phyloP scores from a whole-genome alignment of 2,797 vertebrate genomes.

The Xenops minutus region DNA sequence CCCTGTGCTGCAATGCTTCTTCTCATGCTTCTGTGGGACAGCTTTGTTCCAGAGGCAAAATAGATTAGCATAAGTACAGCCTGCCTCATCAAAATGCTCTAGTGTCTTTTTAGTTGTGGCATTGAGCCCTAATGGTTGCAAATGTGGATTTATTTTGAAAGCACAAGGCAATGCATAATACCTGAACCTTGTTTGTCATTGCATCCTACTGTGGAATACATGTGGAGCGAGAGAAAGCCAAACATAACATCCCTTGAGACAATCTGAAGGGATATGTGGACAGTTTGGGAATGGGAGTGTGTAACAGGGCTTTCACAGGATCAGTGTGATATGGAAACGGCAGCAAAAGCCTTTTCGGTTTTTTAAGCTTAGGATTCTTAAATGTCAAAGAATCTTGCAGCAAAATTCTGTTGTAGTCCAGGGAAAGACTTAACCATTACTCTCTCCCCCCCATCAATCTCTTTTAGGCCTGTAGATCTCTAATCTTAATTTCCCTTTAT shows the following conservation, averaged over 20 bases:
- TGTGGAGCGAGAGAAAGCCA: not conserved
- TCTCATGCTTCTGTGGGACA: not conserved
- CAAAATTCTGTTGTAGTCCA: not conserved
- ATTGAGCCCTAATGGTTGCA: not conserved
- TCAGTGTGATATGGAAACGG: not conserved
- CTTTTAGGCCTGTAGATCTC: not conserved
- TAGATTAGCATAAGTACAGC: not conserved
- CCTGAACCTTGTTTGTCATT: not conserved
- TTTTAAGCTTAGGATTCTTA: not conserved
- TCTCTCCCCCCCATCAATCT: not conserved
- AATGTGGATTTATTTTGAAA: not conserved
- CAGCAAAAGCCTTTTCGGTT: not conserved
- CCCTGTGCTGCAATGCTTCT: not conserved
- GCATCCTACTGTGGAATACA: not conserved
- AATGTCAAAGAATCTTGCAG: not conserved
- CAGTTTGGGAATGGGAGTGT: not conserved
- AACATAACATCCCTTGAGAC: not conserved
- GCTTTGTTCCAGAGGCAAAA: not conserved
- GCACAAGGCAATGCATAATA: not conserved
- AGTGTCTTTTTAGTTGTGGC: not conserved
- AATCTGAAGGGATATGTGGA: not conserved
- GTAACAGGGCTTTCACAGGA: not conserved
- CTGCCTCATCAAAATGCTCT: not conserved
- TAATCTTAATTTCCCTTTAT: not conserved
- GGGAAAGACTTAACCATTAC: not conserved